Evolutionary conservation across 2,113 vertebrate species (phyloP).

Genomic region (Eira barbara): DNA sequence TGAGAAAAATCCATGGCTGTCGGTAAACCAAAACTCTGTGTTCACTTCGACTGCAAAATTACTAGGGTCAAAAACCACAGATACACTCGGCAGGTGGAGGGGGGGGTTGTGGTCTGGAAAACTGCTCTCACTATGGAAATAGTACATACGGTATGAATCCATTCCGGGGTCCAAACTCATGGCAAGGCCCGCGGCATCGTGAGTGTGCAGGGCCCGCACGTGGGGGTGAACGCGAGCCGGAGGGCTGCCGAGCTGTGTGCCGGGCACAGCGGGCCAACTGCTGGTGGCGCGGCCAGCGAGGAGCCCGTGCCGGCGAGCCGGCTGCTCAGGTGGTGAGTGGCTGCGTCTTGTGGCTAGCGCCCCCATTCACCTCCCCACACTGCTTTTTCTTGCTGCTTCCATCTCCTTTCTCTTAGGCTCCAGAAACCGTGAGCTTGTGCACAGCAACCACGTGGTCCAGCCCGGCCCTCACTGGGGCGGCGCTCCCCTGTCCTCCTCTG

Average conservation of each 20-base stretch:
- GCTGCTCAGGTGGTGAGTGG: neutral
- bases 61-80: neutral
- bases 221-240: neutral
- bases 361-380: accelerated
- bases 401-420: neutral
- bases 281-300: neutral
- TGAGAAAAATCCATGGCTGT: neutral
- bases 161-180: neutral
- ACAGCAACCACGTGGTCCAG: no score
- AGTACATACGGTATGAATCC: neutral
- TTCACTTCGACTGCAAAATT: neutral
- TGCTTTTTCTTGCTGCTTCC: neutral
- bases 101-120: neutral
- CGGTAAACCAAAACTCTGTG: neutral
- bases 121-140: neutral
- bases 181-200: no score
- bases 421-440: neutral
- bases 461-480: neutral
- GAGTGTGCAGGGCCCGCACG: neutral
- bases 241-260: neutral
- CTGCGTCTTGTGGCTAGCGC: neutral
- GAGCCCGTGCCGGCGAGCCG: neutral
- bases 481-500: neutral
- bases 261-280: neutral
- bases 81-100: neutral